Evolutionary conservation across 2,113 vertebrate genomes (phyloP).

Genomic region (Pyxicephalus adspersus): DNA sequence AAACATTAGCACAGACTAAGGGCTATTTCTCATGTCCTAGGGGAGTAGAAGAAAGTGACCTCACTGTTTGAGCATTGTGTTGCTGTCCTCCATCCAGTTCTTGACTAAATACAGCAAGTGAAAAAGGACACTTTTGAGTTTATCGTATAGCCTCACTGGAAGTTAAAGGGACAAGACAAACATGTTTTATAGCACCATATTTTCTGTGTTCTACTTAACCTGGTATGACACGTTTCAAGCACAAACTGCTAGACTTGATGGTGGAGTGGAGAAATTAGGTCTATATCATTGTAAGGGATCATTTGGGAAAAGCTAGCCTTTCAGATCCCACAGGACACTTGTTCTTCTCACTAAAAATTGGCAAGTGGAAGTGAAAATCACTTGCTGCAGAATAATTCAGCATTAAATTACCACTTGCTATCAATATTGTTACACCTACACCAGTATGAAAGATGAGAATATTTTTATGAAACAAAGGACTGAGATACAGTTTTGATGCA

Average conservation of each 20-base stretch:
- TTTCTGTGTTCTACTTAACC: conserved; percentile 48
- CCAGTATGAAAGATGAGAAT: background rate
- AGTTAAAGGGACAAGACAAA: conserved; percentile 46
- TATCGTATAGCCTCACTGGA: conserved; percentile 1
- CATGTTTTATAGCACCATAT: conserved; percentile 45
- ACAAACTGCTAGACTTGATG: conserved; percentile 20
- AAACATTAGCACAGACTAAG: conserved; percentile 47
- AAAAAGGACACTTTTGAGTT: conserved; percentile 51
- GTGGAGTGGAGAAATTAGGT: conserved; percentile 11
- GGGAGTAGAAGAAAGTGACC: conserved; percentile 34
- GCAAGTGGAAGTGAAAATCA: conserved; percentile 24
- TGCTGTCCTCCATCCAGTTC: conserved; percentile 38
- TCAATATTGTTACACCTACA: conserved; percentile 1
- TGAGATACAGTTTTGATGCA: background rate
- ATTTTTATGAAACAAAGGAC: background rate
- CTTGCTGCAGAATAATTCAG: background rate
- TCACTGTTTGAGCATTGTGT: conserved; percentile 5
- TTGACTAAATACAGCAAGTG: conserved; percentile 50
- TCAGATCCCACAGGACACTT: background rate
- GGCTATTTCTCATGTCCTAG: conserved; percentile 25
- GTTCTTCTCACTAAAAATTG: background rate
- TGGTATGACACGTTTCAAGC: conserved; percentile 39
- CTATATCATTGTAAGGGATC: conserved; percentile 9
- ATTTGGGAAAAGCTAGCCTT: conserved; percentile 22
- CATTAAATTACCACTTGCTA: conserved; percentile 1